Base-by-base conservation (phyloP, 2,113 vertebrate species). In the Anolis sagrei region DNA sequence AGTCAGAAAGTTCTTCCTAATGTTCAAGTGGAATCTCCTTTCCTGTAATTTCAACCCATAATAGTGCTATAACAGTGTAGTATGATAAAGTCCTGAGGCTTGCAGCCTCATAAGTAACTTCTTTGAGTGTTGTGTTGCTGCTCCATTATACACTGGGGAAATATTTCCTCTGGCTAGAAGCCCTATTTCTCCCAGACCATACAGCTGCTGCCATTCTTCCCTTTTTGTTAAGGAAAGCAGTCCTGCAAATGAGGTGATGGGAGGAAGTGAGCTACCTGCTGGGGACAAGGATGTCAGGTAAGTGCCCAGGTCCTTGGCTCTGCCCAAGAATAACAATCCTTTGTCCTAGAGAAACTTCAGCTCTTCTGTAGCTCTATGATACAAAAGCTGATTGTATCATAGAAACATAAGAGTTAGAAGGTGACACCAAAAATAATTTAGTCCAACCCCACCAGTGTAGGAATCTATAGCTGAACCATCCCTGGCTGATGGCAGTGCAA, bases 131-230 rank as follows among this genome's bases (percentile, higher is more conserved):
- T 58, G n/a, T 83, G 70, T 29, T 75, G 8, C 58, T 75, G 48
- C 8, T 23, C 2, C 21, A 44, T 74, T 54, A 83, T 36, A 64
- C 32, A n/a, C 39, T 51, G 61, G 39, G n/a, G 76, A 23, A 36
- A 19, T 69, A 39, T 70, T 78, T 78, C 48, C n/a, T 85, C 34
- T 85, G 64, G 18, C 48, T 85, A 49, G 83, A 11, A 78, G 51
- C 13, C 23, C 3, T 58, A 36, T 69, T 27, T 23, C 49, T 44
- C 36, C 39, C 49, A 39, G 23, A 62, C 58, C 69, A 54, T 23
- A 70, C 29, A 23, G 74, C 29, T 27, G 74, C 29, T 27, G 62
- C 23, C 1, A 23, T 7, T 10, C 62, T 66, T 2, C 23, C 5
- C 62, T 66, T 66, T 27, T 27, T 25, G 27, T 39, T 36, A 34